Evolutionary conservation across 53 echinoderm and acorn worm genomes (phyloP).

Genomic region (Zoroaster sp.): DNA sequence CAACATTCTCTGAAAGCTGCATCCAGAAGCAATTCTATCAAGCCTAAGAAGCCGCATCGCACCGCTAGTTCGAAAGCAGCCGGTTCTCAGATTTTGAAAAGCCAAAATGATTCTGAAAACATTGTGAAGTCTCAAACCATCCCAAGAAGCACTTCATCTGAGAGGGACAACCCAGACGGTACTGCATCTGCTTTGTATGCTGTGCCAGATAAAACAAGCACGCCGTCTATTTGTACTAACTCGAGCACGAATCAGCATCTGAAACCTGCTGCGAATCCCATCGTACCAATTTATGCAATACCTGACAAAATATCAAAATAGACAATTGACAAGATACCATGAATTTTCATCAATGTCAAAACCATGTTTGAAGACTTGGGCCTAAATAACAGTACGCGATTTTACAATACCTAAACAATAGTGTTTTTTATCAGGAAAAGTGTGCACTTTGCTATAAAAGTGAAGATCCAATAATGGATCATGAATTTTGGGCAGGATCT

Average conservation of each 20-base stretch:
- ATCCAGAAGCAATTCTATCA: neutral
- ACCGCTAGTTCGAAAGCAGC: neutral
- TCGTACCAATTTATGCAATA: neutral
- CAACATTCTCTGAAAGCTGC: too few species aligned
- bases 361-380: too few species aligned
- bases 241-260: neutral
- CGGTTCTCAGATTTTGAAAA: neutral
- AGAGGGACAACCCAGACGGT: neutral
- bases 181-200: neutral
- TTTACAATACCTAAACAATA: too few species aligned
- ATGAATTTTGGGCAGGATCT: too few species aligned
- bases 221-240: neutral
- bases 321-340: too few species aligned
- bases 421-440: too few species aligned
- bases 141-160: neutral
- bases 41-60: neutral
- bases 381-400: too few species aligned
- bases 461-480: too few species aligned
- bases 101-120: neutral
- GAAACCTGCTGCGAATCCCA: neutral
- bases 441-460: too few species aligned
- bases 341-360: too few species aligned
- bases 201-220: too few species aligned
- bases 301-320: neutral
- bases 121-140: neutral